Conservation (phyloP, 35 echinoderm and acorn worm species). For the Patiria miniata region DNA sequence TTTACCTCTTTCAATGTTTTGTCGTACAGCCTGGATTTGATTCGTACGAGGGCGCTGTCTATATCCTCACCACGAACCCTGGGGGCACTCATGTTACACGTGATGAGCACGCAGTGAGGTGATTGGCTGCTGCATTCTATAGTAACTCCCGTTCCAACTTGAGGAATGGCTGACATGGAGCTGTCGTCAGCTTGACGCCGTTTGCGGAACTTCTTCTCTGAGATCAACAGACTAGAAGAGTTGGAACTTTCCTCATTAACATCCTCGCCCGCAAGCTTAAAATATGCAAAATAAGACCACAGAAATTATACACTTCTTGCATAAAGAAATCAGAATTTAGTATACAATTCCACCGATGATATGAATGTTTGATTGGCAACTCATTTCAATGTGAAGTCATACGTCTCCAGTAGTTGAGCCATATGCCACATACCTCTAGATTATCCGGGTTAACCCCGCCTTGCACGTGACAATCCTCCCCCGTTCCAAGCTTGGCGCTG, state of each 20-base stretch:
- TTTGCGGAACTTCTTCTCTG: background rate
- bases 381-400: no score
- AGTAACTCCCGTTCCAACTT: background rate
- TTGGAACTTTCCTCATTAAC: no score
- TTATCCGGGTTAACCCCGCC: constrained; percentile 36
- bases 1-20: constrained; percentile 5
- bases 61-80: background rate
- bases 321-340: no score
- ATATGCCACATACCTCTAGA: constrained; percentile 17
- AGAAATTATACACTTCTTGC: no score
- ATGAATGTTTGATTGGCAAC: no score
- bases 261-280: no score
- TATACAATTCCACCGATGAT: no score
- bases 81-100: background rate
- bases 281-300: no score
- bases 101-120: background rate
- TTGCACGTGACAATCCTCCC: constrained; percentile 32
- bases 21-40: constrained; percentile 9
- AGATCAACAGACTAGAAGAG: background rate
- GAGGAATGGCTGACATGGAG: background rate
- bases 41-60: constrained; percentile 3
- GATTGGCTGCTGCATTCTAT: background rate
- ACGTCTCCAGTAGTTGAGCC: no score
- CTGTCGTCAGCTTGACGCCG: background rate
- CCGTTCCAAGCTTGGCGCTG: constrained; percentile 32